These are phyloP conservation scores for Halcyon badia DNA, from an alignment of 2,797 vertebrate genomes.

Conservation along the genomic window DNA sequence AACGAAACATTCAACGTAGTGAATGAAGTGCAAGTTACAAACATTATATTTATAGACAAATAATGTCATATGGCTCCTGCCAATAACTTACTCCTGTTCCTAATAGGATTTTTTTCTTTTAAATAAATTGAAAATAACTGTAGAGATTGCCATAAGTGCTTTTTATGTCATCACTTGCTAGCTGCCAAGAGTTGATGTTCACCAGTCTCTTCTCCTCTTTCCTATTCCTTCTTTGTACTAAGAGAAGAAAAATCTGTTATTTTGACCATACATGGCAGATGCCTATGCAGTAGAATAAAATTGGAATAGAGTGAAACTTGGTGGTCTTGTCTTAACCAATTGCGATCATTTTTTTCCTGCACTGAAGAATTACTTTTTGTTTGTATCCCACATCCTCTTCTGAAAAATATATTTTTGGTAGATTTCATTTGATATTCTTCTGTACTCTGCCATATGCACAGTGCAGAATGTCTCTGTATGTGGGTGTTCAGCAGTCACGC, in stretches of 20 bases:
- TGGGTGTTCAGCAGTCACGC: slow-evolving; percentile 43
- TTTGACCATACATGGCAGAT: not conserved
- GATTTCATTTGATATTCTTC: not conserved
- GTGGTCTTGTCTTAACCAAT: not conserved
- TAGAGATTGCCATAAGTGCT: slow-evolving; percentile 39
- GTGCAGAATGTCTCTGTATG: not conserved
- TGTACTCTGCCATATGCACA: slow-evolving; percentile 11
- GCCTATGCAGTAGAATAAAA: not conserved
- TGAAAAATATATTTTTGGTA: not conserved
- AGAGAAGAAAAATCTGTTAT: slow-evolving; percentile 31
- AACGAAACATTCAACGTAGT: not conserved
- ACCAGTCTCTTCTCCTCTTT: not conserved
- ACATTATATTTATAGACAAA: not conserved
- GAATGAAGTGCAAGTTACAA: not conserved
- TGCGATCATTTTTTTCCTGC: not conserved
- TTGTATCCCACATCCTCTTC: not conserved
- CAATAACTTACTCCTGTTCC: slow-evolving; percentile 10
- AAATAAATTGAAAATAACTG: slow-evolving; percentile 51
- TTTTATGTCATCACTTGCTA: slow-evolving; percentile 23
- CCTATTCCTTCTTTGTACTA: not conserved
- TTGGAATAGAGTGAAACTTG: not conserved
- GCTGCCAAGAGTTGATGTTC: slow-evolving; percentile 44
- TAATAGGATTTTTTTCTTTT: slow-evolving; percentile 23
- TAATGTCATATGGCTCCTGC: not conserved
- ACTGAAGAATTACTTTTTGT: not conserved